Percentiles rank a stretch among this genome's conserved stretches.
These are phyloP conservation scores for Heterocephalus glaber DNA, from an alignment of 2,113 vertebrate species.

Conservation along the genomic window DNA sequence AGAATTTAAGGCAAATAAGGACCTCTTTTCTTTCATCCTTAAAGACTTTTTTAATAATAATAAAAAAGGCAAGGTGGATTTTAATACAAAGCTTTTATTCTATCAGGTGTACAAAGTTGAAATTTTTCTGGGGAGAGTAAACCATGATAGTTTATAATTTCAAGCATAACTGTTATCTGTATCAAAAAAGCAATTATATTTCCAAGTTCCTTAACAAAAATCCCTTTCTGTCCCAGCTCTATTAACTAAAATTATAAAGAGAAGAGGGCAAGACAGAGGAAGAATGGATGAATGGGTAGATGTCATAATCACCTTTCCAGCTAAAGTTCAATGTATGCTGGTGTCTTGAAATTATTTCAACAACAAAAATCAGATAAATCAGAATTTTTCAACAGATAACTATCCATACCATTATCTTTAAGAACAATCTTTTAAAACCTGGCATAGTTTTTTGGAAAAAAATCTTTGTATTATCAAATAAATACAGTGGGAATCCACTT, in stretches of 20 bases:
- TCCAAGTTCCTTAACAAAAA: slow-evolving; percentile 39
- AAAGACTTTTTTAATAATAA: slow-evolving; percentile 38
- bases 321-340: background rate
- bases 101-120: slow-evolving; percentile 1
- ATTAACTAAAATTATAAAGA: background rate
- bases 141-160: background rate
- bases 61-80: slow-evolving; percentile 7
- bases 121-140: background rate
- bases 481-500: background rate
- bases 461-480: background rate
- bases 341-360: slow-evolving; percentile 18
- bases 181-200: slow-evolving; percentile 14
- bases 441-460: background rate
- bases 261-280: background rate
- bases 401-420: slow-evolving; percentile 30
- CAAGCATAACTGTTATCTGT: slow-evolving; percentile 36
- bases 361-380: background rate
- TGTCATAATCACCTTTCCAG: background rate
- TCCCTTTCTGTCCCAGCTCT: background rate
- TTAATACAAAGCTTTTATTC: slow-evolving; percentile 51
- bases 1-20: slow-evolving; percentile 64
- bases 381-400: slow-evolving; percentile 37
- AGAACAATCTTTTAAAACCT: slow-evolving; percentile 29
- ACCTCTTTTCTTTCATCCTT: slow-evolving; percentile 54
- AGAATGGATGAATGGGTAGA: background rate